Percentiles rank a stretch among this genome's conserved stretches.
Conservation (phyloP, 2,797 vertebrate genomes). For the Pristis pectinata region DNA sequence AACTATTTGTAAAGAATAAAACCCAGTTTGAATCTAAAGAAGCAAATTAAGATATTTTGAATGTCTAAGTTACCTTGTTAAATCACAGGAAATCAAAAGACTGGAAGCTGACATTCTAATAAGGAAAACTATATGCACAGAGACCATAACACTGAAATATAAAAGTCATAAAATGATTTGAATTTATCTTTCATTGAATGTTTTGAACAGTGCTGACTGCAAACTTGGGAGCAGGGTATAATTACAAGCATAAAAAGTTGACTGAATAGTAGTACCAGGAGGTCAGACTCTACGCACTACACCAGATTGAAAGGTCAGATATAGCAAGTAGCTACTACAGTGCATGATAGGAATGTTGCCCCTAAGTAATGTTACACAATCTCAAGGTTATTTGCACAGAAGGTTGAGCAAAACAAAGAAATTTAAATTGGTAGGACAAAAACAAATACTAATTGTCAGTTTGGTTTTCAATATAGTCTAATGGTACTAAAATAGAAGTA, state of each 20-base stretch:
- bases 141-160: not conserved
- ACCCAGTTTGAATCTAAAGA: not conserved
- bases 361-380: constrained; percentile 10
- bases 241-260: constrained; percentile 14
- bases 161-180: not conserved
- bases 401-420: not conserved
- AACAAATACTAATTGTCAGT: too few species aligned
- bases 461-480: not conserved
- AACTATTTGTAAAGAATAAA: not conserved
- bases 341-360: not conserved
- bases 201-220: too few species aligned
- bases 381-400: not conserved
- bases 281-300: not conserved
- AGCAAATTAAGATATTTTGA: not conserved
- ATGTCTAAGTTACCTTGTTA: not conserved
- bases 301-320: constrained; percentile 2
- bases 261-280: not conserved
- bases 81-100: not conserved
- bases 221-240: not conserved
- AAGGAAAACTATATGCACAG: not conserved
- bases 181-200: not conserved
- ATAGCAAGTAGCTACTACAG: not conserved
- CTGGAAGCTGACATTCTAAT: not conserved
- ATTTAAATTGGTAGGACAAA: not conserved
- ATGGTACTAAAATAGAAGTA: not conserved